Evolutionary conservation across 1,140 invertebrate species (phyloP).

Genomic region (Arctopsyche grandis): DNA sequence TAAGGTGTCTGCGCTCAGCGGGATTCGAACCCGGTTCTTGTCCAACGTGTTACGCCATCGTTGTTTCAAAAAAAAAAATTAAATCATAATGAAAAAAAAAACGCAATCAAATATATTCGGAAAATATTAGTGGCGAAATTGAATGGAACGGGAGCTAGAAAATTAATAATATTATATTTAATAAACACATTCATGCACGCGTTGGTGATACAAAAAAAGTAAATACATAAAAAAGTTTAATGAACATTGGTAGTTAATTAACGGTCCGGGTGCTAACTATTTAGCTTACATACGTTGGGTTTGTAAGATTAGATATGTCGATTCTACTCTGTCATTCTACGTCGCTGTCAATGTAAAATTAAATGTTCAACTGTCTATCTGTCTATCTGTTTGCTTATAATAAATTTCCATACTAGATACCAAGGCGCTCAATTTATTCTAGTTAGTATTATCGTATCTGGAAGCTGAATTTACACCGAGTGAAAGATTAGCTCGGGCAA

Average conservation of each 20-base stretch:
- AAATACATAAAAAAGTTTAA: not conserved
- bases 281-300: too few species aligned
- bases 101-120: constrained; percentile 14
- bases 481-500: too few species aligned
- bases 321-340: too few species aligned
- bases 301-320: too few species aligned
- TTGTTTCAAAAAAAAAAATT: not conserved
- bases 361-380: too few species aligned
- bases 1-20: constrained; percentile 30
- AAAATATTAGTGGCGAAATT: constrained; percentile 36
- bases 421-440: too few species aligned
- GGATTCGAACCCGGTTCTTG: constrained; percentile 14
- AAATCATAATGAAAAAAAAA: not conserved
- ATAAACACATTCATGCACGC: not conserved
- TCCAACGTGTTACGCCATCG: constrained; percentile 20
- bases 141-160: constrained; percentile 17
- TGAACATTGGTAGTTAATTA: not conserved
- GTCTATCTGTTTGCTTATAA: too few species aligned
- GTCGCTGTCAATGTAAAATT: too few species aligned
- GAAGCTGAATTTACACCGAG: too few species aligned
- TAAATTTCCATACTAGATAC: too few species aligned
- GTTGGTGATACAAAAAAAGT: not conserved
- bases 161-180: constrained; percentile 1
- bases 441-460: too few species aligned
- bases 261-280: not conserved